phyloP scores from a whole-genome alignment of 2,888 invertebrate genomes.

The Petrolisthes manimaculis region DNA sequence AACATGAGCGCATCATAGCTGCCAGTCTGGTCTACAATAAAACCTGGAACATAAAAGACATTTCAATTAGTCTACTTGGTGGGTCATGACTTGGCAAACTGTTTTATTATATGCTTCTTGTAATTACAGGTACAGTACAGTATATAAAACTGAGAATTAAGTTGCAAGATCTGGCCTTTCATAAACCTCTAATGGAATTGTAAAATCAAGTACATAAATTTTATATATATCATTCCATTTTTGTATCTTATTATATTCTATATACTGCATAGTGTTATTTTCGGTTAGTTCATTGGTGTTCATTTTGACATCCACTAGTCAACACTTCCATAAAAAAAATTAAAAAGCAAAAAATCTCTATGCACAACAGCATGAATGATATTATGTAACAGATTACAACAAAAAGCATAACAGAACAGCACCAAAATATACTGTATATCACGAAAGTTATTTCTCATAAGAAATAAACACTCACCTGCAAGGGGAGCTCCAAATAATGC shows the following conservation, averaged over 20 bases:
- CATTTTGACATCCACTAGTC: too few species aligned
- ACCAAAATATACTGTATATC: neutral
- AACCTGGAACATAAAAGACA: slow-evolving; percentile 38
- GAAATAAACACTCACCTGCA: slow-evolving; percentile 64
- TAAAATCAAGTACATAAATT: too few species aligned
- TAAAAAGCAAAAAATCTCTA: too few species aligned
- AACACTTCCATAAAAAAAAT: too few species aligned
- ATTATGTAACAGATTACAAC: too few species aligned
- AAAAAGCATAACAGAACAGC: too few species aligned
- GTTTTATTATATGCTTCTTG: too few species aligned
- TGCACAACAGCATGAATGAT: too few species aligned
- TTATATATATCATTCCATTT: too few species aligned
- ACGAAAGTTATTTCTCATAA: neutral
- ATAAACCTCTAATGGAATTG: neutral
- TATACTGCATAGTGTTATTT: too few species aligned
- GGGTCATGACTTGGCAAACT: neutral
- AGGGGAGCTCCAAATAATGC: slow-evolving; percentile 66
- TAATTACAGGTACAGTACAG: neutral
- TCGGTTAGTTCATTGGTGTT: too few species aligned
- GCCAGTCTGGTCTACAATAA: slow-evolving; percentile 51
- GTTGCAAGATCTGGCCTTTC: neutral
- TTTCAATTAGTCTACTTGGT: neutral
- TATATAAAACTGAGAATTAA: neutral
- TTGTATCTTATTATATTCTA: too few species aligned
- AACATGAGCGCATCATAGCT: slow-evolving; percentile 34